phyloP scores from a whole-genome alignment of 2,797 vertebrate species.

The Macropodus opercularis region DNA sequence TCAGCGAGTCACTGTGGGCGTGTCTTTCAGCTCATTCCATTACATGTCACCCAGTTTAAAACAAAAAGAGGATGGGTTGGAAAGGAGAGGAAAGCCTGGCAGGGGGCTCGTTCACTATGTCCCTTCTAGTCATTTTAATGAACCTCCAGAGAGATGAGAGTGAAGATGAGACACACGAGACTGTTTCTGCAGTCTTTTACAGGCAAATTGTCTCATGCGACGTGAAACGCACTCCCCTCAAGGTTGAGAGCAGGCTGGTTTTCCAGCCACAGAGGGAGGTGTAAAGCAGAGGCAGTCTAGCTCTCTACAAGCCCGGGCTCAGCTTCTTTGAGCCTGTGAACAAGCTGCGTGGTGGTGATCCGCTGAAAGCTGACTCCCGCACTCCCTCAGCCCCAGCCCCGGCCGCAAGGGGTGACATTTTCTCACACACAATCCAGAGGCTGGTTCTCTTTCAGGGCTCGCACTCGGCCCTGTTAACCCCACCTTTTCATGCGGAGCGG shows the following conservation, averaged over 20 bases:
- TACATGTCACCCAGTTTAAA: conserved; percentile 39
- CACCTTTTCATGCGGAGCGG: conserved; percentile 77
- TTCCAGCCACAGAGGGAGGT: conserved; percentile 54
- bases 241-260: conserved; percentile 17
- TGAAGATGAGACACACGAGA: conserved; percentile 68
- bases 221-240: conserved; percentile 29
- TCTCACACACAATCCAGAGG: conserved; percentile 79
- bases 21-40: conserved; percentile 15
- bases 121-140: conserved; percentile 73
- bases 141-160: conserved; percentile 61
- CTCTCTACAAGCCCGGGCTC: conserved; percentile 44
- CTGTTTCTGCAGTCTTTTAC: conserved; percentile 41
- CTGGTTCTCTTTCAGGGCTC: conserved; percentile 80
- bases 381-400: conserved; percentile 63
- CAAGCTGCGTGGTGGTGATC: conserved; percentile 67
- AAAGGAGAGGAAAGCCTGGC: conserved; percentile 66
- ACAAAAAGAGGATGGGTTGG: conserved; percentile 30
- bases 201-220: conserved; percentile 22
- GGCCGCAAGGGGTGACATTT: conserved; percentile 78
- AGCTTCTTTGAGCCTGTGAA: conserved; percentile 69
- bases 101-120: conserved; percentile 59
- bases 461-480: conserved; percentile 75
- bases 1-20: conserved; percentile 23
- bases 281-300: conserved; percentile 58
- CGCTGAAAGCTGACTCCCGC: conserved; percentile 79